Base-by-base conservation (phyloP, 30 jellyfish, hydroid and myxozoan genomes). In the Aurelia coerulea region DNA sequence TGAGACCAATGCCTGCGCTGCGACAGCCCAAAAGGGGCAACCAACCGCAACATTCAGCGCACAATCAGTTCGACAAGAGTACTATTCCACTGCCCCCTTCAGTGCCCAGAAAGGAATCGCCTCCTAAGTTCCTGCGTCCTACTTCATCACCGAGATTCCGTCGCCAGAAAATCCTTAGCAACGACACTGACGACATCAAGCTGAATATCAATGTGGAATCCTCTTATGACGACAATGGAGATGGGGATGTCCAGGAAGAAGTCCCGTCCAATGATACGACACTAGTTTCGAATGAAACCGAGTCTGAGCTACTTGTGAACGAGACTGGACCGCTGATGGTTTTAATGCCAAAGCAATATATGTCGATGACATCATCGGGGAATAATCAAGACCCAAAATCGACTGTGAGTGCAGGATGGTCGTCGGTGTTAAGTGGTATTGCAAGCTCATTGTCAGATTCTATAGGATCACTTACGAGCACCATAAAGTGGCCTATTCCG, bases 301-400 rank as follows among this genome's bases (percentile, higher is more conserved):
- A 92, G 82, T 87, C 90, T 73, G 98, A 92, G 64, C 81, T 87
- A 14, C 91, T 83, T 60, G 98, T 86, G 34, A 92, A 87, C 73
- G 95, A 87, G 88, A 92, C 98, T 58, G 96, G 92, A 12, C 96
- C 97, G 18, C 74, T 85, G 31, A 65, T 84, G 87, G 90, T 76
- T n/a, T 56, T 83, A 0, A 83, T 83, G 86, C 83, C 92, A 17
- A 73, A 53, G 31, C 86, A 83, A 53, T 52, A 70, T 42, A 65
- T 83, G 79, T 83, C 92, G 17, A 58, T 76, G 46, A 46, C 86
- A 31, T 69, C 85, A 41, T 83, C 92, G 3, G 70, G 86, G 19
- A 64, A 65, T 13, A 79, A 73, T 10, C 64, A 52, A 17, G 31
- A 41, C 1, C 49, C 92, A 56, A 74, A 75, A 14, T 34, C 92